Evolutionary conservation across 2,113 vertebrate genomes (phyloP), one percentile per base, ranked within the genome.

Genomic region (Otocyon megalotis): DNA sequence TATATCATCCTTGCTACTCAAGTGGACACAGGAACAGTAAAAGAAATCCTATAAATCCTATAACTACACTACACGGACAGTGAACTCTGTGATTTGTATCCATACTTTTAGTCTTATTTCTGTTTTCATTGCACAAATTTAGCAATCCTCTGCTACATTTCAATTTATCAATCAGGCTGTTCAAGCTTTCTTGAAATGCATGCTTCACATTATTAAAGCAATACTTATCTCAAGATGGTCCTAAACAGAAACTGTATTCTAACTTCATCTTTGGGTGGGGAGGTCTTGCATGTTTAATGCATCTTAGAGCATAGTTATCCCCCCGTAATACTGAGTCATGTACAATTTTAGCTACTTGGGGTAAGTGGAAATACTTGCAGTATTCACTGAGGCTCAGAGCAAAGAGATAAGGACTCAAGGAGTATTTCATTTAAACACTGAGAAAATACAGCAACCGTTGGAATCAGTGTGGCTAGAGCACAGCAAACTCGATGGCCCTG

Each of bases 191-290:
- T 92, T 56, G 35, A 87, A 74, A 53, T 54, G 16, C 43, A 83
- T 16, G 20, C 13, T 80, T 95, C 54, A 63, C n/a, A 67, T 87
- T 92, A 86, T 48, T 74, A 93, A 89, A 97, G 65, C 30, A 83
- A 79, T 26, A 43, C 3, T 89, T 92, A 53, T 80, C 48, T 97
- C 53, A 43, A 85, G 93, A 74, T 85, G 88, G 20, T 79, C 30
- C 35, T 35, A 83, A 89, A 83, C 0, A 63, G 82, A 80, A 93
- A 79, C 58, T 77, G 76, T n/a, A 92, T 37, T 48, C 13, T 37
- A 89, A 58, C 22, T 15, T 96, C 35, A 90, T 67, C 48, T 93
- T 50, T 69, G 63, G 15, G 74, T 88, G 60, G 5, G 35, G 12
- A 80, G 84, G 63, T 43, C 88, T 62, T 37, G 8, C 83, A 93